Conservation (phyloP, 2,113 vertebrate species). For the Heterotilapia buettikoferi region DNA sequence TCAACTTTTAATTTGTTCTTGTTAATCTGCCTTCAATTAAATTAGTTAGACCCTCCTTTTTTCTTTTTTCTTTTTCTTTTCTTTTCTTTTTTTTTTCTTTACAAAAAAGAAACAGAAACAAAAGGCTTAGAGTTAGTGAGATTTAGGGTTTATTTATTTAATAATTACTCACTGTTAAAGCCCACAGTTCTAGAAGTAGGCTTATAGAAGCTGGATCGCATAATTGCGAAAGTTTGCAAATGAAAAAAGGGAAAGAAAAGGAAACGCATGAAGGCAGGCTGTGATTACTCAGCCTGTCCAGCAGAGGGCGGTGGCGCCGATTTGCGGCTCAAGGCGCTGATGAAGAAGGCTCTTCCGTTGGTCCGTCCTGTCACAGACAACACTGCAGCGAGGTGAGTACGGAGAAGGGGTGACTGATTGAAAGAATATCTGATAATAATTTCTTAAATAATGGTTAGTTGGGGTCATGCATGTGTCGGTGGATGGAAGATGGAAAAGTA, state of each 20-base stretch:
- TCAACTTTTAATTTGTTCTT: background rate
- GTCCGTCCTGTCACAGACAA: background rate
- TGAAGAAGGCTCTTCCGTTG: constrained; percentile 37
- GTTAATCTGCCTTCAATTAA: background rate
- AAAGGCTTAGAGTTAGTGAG: background rate
- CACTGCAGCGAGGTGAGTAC: constrained; percentile 45
- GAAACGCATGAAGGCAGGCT: background rate
- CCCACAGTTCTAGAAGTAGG: background rate
- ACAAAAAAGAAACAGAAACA: background rate
- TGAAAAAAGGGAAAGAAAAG: background rate
- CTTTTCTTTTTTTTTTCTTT: background rate
- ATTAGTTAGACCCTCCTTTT: background rate
- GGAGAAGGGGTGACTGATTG: background rate
- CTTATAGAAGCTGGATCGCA: background rate
- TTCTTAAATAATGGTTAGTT: background rate
- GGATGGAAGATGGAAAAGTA: rapidly evolving
- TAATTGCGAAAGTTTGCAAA: background rate
- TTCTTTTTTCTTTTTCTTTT: background rate
- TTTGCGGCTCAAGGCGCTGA: rapidly evolving
- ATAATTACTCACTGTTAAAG: background rate
- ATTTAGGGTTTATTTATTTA: background rate
- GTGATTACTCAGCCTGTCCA: background rate
- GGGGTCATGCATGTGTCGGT: rapidly evolving
- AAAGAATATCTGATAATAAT: background rate
- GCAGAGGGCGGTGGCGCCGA: background rate